Evolutionary conservation across 2,113 vertebrate genomes (phyloP), one percentile per base, ranked within the genome.

Genomic region (Anser brachyrhynchus): DNA sequence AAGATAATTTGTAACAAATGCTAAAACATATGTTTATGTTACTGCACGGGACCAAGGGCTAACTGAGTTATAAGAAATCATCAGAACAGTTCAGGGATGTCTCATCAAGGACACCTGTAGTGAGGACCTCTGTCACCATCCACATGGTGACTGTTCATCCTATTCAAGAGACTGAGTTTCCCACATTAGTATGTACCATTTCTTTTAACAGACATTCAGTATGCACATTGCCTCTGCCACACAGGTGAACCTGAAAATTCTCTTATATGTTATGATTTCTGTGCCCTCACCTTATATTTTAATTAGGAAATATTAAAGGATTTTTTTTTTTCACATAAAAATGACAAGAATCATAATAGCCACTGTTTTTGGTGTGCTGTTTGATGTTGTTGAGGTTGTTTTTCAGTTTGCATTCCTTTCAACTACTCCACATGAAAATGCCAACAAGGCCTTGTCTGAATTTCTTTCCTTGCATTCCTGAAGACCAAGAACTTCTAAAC

Each of bases 41-140:
- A 4, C 17, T 49, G 49, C 11, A 9, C 3, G 25, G 9, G 12
- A 55, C 1, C 1, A 6, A 35, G 23, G 54, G 21, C 14, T 15
- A 61, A 6, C 9, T 77, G 26, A 57, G 13, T 28, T 61, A 11
- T 3, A 61, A 19, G 29, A 79, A 57, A 35, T 62, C 13, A 7
- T 7, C 20, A 75, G 31, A 73, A 11, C 15, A 70, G 8, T 41
- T 70, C 66, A 66, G 28, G n/a, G 9, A 43, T 8, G 7, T 11
- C 5, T 25, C 35, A 15, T 57, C 33, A 66, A 66, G 16, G 18
- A 54, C 46, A 58, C 25, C 31, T 58, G 19, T 58, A 89, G 69
- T 2, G 1, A 14, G 9, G 14, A 71, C 4, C 7, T 3, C 3
- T 13, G 22, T 52, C 51, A 28, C 31, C 13, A 54, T 41, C 21